Evolutionary conservation across 2,113 vertebrate genomes (phyloP), one percentile per base, ranked within the genome.

Genomic region (Phycodurus eques): DNA sequence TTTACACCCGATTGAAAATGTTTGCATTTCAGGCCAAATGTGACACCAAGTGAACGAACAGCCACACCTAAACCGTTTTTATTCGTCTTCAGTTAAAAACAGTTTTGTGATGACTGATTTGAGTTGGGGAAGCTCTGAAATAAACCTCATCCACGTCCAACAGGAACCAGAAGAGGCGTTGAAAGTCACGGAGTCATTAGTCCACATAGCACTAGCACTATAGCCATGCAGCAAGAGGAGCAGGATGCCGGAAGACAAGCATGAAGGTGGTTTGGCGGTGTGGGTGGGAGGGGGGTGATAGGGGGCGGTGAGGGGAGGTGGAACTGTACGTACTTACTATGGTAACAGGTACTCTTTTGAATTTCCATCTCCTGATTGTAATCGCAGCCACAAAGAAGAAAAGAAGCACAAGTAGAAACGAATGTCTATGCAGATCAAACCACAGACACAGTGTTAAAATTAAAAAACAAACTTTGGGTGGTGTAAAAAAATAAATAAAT

Each of bases 271-370:
- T 86, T 89, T 79, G 67, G 22, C 9, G 19, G 4, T 20, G 22
- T 27, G 27, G 27, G 27, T 1, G 27, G 27, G 27, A 84, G 69
- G 1, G 4, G 92, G 27, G 27, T 27, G 90, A 77, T 80, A 87
- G 87, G 77, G 71, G 85, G 91, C 2, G 90, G 91, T 88, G 74
- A 85, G 82, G 92, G 35, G 87, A 92, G 91, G 78, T 88, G 89
- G 88, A 90, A 92, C 91, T 88, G 92, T 97, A 98, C 98, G 90
- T 99, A 99, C 98, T 99, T 98, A 99, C 98, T 99, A 99, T 93
- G 97, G 96, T 86, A 98, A 96, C 94, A 99, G 98, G 97, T 96
- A 98, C 92, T 99, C 98, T 97, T 94, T 99, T 95, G 96, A 92
- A 95, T 95, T 96, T 95, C 98, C 96, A 91, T 94, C 96, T 98